Percentiles rank a stretch among this genome's conserved stretches.
Conservation (phyloP, 2,113 vertebrate species). For the cat (Felis catus) region F.catus_Fca126_mat1.0 CM031412.1:74704001-74704500, state of each 20-base stretch:
- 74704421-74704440: not conserved
- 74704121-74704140: conserved; percentile 33
- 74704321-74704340: not conserved
- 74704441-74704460: not conserved
- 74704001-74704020: not conserved
- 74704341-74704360: not conserved
- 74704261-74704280: too few species aligned
- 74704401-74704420: not conserved
- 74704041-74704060: conserved; percentile 59
- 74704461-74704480: not conserved
- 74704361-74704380: not conserved
- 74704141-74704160: conserved; percentile 34
- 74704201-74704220: not conserved
- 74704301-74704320: not conserved
- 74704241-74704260: not conserved
- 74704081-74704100: conserved; percentile 17
- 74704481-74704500: not conserved
- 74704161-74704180: not conserved
- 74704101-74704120: conserved; percentile 21
- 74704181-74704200: not conserved
- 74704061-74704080: conserved; percentile 44
- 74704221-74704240: accelerated
- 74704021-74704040: conserved; percentile 32
- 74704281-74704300: accelerated
- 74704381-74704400: not conserved